These are phyloP conservation scores for Heterocephalus glaber DNA, from an alignment of 2,113 vertebrate species.

Conservation along the genomic window DNA sequence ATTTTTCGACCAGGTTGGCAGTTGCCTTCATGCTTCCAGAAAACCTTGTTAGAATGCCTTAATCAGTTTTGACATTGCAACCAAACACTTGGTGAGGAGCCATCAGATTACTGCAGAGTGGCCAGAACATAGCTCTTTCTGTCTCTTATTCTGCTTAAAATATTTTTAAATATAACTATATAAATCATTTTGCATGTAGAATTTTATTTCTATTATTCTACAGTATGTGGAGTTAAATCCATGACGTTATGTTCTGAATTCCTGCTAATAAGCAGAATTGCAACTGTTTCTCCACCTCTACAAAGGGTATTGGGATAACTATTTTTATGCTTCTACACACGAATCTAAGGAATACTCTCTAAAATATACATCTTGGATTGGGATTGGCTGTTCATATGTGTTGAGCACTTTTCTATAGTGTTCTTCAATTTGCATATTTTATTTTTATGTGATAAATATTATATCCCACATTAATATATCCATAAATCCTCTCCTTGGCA, in stretches of 20 bases:
- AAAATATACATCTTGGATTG: neutral
- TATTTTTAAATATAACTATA: neutral
- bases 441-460: neutral
- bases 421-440: neutral
- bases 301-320: neutral
- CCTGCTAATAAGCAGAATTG: neutral
- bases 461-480: neutral
- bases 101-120: fast-evolving
- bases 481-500: neutral
- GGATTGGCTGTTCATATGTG: neutral
- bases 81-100: neutral
- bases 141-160: neutral
- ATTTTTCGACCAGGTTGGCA: neutral
- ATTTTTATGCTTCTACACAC: neutral
- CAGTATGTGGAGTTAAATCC: neutral
- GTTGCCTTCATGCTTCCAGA: neutral
- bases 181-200: neutral
- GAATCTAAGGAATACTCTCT: neutral
- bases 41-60: neutral
- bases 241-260: neutral
- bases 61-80: neutral
- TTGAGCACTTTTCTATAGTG: neutral
- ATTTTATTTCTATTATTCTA: neutral
- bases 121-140: neutral
- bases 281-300: fast-evolving